Conservation (phyloP, 2,888 invertebrate genomes). For the Latrodectus hesperus region DNA sequence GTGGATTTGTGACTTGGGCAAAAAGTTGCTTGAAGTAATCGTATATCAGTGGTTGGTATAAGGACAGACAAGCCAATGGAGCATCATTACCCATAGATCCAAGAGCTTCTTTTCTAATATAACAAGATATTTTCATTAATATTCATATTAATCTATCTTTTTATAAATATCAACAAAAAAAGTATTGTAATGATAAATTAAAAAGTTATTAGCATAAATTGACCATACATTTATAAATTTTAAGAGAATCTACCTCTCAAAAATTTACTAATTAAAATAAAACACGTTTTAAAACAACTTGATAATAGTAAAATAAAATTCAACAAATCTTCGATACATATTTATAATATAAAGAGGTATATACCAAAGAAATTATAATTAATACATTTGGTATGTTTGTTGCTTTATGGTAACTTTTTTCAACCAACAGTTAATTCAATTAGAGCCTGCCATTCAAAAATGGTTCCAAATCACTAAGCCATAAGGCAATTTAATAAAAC, state of each 20-base stretch:
- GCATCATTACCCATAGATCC: slow-evolving; percentile 99
- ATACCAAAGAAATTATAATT: not conserved
- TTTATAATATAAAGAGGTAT: not conserved
- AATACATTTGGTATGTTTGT: not conserved
- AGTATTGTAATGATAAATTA: not conserved
- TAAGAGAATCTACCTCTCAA: too few relatives aligned
- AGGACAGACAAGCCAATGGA: slow-evolving; percentile 95
- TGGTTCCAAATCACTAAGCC: too few relatives aligned
- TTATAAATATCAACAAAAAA: not conserved
- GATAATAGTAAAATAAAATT: not conserved
- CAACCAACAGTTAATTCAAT: too few relatives aligned
- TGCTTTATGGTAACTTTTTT: too few relatives aligned
- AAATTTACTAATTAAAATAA: not conserved
- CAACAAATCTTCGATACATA: too few relatives aligned
- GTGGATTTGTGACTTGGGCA: slow-evolving; percentile 99
- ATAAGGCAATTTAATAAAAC: too few relatives aligned
- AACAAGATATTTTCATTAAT: not conserved
- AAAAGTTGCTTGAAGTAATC: slow-evolving; percentile 99
- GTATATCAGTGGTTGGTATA: slow-evolving; percentile 94
- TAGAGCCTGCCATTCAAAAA: too few relatives aligned
- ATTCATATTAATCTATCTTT: not conserved
- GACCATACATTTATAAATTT: too few relatives aligned
- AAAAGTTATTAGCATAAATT: not conserved
- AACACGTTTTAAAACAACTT: not conserved
- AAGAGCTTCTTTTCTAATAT: slow-evolving; percentile 92